Base-by-base conservation (phyloP, 2,888 invertebrate species). In the Salpingus planirostris region DNA sequence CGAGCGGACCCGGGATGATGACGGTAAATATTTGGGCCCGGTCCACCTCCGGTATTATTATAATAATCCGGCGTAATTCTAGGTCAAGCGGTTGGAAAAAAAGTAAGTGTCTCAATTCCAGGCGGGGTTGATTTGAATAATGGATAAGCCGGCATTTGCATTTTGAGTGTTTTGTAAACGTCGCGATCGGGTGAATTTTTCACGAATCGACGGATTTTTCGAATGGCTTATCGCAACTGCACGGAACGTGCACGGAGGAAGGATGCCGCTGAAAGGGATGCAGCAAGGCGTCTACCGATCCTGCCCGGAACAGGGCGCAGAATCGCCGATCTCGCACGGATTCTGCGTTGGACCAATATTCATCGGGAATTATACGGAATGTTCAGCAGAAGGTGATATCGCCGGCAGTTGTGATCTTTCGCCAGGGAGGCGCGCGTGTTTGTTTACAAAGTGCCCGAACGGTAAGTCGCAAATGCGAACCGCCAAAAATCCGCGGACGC, bases 271-370 rank as follows among this genome's bases (percentile, higher is more conserved):
- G 36, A 35, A 35, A 35, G 27, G 30, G 36, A 36, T 36, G 36
- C 36, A 38, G 40, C 31, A 38, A 46, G 39, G 45, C 44, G 47
- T 42, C 40, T 29, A 36, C 43, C 40, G 36, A 44, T 35, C 37
- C 40, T 21, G 22, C 33, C n/a, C 24, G 42, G 38, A 37, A 36
- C 40, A 46, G 36, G 33, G 51, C 51, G 51, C 51, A 51, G 49
- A 48, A 44, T 49, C 51, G n/a, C 39, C 37, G 33, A 45, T 49
- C 46, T 50, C 43, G 29, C 39, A 43, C 46, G 45, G 49, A 50
- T 51, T 49, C 51, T 51, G 51, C 51, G 49, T 51, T 51, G 51
- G 48, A 49, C 48, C 51, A 45, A 47, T 48, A 45, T 46, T 40
- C 40, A 42, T 39, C 40, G 44, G 40, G 43, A 43, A 43, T 40